Evolutionary conservation across 1,140 invertebrate species (phyloP), one percentile per base, ranked within the genome.

Genomic region (Brachystomella parvula): DNA sequence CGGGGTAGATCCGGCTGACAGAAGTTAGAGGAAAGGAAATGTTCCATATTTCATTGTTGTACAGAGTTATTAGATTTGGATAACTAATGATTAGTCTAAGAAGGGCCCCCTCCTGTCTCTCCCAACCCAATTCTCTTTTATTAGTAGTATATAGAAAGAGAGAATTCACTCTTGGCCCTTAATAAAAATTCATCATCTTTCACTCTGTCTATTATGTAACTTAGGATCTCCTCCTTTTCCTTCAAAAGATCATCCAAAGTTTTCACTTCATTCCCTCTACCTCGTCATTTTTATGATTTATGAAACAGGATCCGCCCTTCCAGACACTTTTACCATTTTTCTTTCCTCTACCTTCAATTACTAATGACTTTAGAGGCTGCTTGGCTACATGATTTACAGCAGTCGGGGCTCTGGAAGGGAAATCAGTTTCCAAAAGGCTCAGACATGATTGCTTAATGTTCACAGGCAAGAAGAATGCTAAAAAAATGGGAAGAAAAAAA

Each of bases 321-420:
- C 57, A 30, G 57, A 59, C 57, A 59, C 57, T 59, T 59, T 29
- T 9, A 9, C 49, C 30, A 30, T 59, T 59, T 29, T 15, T 32
- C 57, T 59, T 59, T 53, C 24, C 57, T 31, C 57, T 53, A 53
- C 49, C 49, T 53, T 53, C 49, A 53, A 53, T 53, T 53, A 53
- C 49, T 53, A 53, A 53, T 53, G 49, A 53, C 49, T 53, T 53
- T 26, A 6, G 49, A 53, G 15, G 12, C 6, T 15, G 49, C 24
- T 53, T 53, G 12, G 12, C 49, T n/a, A 53, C 9, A 17, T 53
- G 49, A 53, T 53, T 53, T 53, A 53, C 49, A 53, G 49, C 24
- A 15, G 49, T 9, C 9, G 21, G 49, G 49, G 49, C 12, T 53
- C 24, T 24, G 6, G 9, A 6, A 53, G 24, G 49, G 49, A 53